Percentiles rank a stretch among this genome's conserved stretches.
phyloP scores from a whole-genome alignment of 2,888 invertebrate species.

The Holacanthella duospinosa region DNA sequence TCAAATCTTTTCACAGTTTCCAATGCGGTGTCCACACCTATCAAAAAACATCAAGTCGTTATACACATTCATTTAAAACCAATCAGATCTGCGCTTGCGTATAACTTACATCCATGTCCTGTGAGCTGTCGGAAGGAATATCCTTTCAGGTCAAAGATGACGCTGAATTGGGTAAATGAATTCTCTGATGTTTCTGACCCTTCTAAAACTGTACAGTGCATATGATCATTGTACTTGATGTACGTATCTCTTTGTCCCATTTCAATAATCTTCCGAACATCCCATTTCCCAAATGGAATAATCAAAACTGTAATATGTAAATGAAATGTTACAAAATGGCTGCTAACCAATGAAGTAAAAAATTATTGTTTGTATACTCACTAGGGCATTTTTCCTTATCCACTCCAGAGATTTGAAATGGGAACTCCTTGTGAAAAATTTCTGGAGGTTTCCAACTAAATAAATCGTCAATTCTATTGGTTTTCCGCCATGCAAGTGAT shows the following conservation, averaged over 20 bases:
- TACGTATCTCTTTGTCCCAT: constrained; percentile 20
- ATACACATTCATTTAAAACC: background rate
- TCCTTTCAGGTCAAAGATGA: constrained; percentile 18
- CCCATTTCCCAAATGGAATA: constrained; percentile 26
- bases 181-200: constrained; percentile 6
- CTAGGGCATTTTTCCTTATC: constrained; percentile 32
- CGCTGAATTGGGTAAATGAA: constrained; percentile 16
- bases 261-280: constrained; percentile 25
- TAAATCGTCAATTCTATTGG: constrained; percentile 21
- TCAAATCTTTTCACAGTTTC: constrained; percentile 16
- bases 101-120: constrained; percentile 9
- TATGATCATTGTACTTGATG: constrained; percentile 13
- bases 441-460: constrained; percentile 23
- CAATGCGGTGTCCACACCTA: constrained; percentile 12
- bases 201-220: constrained; percentile 10
- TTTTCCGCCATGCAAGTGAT: constrained; percentile 24
- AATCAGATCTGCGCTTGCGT: background rate
- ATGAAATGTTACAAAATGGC: background rate
- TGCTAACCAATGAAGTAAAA: too few relatives aligned
- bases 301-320: background rate
- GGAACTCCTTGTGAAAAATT: constrained; percentile 19
- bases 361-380: constrained; percentile 9
- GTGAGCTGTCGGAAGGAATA: constrained; percentile 18
- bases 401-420: constrained; percentile 19
- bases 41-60: background rate